These are phyloP conservation scores for Rhinopomastus cyanomelas DNA, from an alignment of 2,113 vertebrate genomes.

Conservation along the genomic window DNA sequence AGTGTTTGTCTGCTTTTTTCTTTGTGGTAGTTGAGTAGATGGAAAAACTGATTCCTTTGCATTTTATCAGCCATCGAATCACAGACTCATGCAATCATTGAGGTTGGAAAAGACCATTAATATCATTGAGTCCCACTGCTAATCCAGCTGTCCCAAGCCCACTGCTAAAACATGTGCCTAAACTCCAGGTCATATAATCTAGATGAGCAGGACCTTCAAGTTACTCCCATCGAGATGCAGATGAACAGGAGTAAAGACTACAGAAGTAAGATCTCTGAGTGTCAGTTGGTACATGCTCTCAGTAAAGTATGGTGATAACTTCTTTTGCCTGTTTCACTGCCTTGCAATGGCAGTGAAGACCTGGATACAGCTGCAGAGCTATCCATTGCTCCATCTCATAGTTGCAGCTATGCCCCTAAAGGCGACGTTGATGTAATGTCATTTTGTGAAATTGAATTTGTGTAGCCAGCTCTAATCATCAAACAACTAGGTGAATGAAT, in stretches of 20 bases:
- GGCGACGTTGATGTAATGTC: neutral
- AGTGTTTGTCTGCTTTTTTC: neutral
- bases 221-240: neutral
- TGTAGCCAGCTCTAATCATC: neutral
- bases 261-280: neutral
- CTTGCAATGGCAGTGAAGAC: neutral
- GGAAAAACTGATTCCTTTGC: neutral
- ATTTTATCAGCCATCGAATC: neutral
- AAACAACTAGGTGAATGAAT: neutral
- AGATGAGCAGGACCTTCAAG: neutral
- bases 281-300: accelerated
- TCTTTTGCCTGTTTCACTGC: neutral
- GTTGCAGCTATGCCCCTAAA: neutral
- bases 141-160: no score
- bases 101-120: no score
- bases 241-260: neutral
- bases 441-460: neutral
- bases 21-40: neutral
- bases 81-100: no score
- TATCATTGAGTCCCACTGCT: no score
- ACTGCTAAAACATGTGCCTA: no score
- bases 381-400: neutral
- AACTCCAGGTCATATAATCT: neutral
- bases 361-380: neutral
- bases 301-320: neutral